Evolutionary conservation across 2,113 vertebrate genomes (phyloP).

Genomic region (Serilophus lunatus): DNA sequence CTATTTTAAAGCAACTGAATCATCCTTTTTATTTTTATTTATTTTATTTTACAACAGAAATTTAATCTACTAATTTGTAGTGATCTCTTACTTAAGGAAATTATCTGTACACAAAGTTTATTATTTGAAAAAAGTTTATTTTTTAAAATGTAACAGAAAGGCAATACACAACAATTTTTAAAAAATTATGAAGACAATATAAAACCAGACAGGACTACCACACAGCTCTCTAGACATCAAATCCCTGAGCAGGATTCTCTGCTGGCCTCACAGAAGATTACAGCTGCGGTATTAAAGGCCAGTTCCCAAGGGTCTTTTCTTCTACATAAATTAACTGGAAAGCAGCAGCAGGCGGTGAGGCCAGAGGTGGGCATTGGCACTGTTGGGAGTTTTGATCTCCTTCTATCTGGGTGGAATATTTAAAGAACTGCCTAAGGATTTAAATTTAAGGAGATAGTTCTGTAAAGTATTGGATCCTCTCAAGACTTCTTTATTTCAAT

Average conservation of each 20-base stretch:
- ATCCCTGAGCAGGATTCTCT: neutral
- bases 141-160: neutral
- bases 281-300: neutral
- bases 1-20: neutral
- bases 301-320: neutral
- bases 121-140: neutral
- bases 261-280: conserved; percentile 19
- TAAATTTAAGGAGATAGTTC: neutral
- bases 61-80: neutral
- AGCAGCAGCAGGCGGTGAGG: neutral
- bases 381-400: neutral
- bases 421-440: neutral
- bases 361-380: neutral
- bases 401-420: neutral
- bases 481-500: neutral
- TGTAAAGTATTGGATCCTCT: neutral
- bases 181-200: neutral
- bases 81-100: neutral
- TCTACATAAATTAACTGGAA: conserved; percentile 22
- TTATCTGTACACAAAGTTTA: neutral
- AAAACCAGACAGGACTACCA: neutral
- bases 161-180: neutral
- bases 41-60: neutral
- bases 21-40: neutral
- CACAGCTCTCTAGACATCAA: neutral